Base-by-base conservation (phyloP, 2,797 vertebrate genomes). In the Furcifer pardalis region DNA sequence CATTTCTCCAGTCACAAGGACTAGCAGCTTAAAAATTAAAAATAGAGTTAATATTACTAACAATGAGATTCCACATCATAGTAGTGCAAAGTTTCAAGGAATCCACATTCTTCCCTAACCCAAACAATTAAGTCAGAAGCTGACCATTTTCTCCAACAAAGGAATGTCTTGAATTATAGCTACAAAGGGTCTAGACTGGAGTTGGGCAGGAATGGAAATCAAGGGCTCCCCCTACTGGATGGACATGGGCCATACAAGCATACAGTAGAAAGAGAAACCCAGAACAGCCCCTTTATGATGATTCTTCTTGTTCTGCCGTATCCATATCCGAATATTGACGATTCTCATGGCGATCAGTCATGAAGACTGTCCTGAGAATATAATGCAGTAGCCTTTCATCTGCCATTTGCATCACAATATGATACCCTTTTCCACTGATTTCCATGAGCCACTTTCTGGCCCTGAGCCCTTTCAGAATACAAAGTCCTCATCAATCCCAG, bases 171-270 rank as follows among this genome's bases (percentile, higher is more conserved):
- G 17, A 49, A 60, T 15, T 44, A 86, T 56, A 80, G 8, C 30
- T 17, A n/a, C 27, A 35, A 49, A 49, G n/a, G 60, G 46, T 44
- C 2, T 49, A 25, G 23, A 75, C 35, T 13, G n/a, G 66, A 82
- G 42, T 71, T 19, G 1, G 65, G 63, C 63, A 76, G 25, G 86
- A 80, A 84, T n/a, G 63, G 82, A 76, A 80, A 75, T 62, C 82
- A 80, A 71, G 82, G 40, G 82, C 63, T 84, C 86, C 86, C 86
- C 71, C 71, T 80, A 76, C 77, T 87, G 86, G 82, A 12, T 40
- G 65, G 77, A 81, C 63, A 42, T 7, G 52, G 82, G 15, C 12
- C 63, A 42, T 25, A 35, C n/a, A 40, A 27, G 63, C 3, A 25
- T 40, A 3, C 46, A 27, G 49, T 8, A 19, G 12, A 42, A 56